phyloP scores from a whole-genome alignment of 2,113 vertebrate genomes.

The Chunga burmeisteri region DNA sequence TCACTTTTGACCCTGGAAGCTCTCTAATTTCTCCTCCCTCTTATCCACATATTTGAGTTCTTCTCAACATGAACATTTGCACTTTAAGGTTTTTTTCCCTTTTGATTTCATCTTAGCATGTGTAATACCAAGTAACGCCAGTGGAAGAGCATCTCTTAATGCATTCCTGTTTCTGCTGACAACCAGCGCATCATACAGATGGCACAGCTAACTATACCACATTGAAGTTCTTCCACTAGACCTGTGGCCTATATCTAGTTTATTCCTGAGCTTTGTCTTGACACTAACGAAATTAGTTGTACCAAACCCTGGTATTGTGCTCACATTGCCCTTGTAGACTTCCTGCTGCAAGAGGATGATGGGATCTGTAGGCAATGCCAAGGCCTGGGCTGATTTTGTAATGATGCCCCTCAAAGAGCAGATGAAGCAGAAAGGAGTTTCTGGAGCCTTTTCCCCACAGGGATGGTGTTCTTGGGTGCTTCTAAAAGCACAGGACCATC shows the following conservation, averaged over 20 bases:
- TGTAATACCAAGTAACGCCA: background rate
- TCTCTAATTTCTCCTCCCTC: background rate
- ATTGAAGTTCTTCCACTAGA: background rate
- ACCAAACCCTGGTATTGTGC: background rate
- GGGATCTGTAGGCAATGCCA: background rate
- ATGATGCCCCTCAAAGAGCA: background rate
- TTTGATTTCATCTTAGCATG: background rate
- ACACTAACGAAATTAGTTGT: background rate
- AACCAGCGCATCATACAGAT: background rate
- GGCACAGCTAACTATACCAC: background rate
- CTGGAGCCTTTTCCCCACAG: background rate
- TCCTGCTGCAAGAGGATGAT: background rate
- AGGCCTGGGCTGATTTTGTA: background rate
- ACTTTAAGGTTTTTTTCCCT: background rate
- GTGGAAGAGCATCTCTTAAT: background rate
- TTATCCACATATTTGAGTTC: background rate
- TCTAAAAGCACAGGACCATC: background rate
- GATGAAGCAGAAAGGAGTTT: background rate
- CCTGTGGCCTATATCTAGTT: background rate
- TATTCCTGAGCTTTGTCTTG: background rate
- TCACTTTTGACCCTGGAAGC: background rate
- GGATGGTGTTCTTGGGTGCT: background rate
- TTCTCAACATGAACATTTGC: background rate
- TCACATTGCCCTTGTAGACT: background rate
- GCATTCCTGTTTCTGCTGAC: background rate